Evolutionary conservation across 2,888 invertebrate species (phyloP), one percentile per base, ranked within the genome.

Genomic region (Mylabris sibirica): DNA sequence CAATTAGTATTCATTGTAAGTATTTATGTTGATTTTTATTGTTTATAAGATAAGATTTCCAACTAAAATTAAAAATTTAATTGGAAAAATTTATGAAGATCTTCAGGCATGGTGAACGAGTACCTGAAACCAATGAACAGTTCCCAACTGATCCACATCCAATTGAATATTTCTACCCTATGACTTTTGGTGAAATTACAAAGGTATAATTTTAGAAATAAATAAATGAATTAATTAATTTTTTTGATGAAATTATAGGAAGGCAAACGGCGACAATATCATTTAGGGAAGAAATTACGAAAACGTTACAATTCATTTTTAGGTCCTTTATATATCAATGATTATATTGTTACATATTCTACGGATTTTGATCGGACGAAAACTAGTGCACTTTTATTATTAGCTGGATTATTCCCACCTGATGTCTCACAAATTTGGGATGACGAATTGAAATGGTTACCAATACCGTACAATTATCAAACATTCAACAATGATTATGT

Each of bases 101-200:
- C 61, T 91, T 88, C 80, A 87, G 93, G 62, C 93, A 93, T 86
- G 93, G 93, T 26, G 90, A 91, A 75, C 85, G 93, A 77, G 90
- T 92, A 71, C 92, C 92, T 6, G 89, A 89, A 59, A 62, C 72
- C 11, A 76, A 66, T 12, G 72, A 87, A 88, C 73, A 88, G n/a
- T 93, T 90, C 80, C 90, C 92, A 11, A 90, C 86, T 73, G 92
- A 93, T 85, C 89, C 89, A 3, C 86, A 90, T 73, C 84, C 41
- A 12, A 88, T 90, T 78, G 87, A 89, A 74, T 86, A 87, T 22
- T 88, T 88, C 82, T 89, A 89, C 86, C 92, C 92, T 20, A 89
- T 88, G 74, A 92, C 92, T 60, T 92, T 90, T 88, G 92, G 92
- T 65, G 91, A 93, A 81, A 84, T 94, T 62, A 92, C 93, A 60